phyloP scores from a whole-genome alignment of 2,888 invertebrate genomes.

The Andrena camellia region DNA sequence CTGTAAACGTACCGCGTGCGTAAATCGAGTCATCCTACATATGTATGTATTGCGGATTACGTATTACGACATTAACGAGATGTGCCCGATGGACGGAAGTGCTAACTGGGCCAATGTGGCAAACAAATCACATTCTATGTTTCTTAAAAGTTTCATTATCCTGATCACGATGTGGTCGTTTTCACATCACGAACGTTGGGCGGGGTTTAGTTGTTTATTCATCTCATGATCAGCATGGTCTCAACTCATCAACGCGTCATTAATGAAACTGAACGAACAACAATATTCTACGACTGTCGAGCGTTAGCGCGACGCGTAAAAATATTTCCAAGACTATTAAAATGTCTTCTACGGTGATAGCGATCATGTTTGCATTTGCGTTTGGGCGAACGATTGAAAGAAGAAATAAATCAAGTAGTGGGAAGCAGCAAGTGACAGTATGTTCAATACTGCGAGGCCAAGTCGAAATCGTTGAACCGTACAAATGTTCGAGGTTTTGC shows the following conservation, averaged over 20 bases:
- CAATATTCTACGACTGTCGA: conserved; percentile 55
- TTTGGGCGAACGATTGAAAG: background rate
- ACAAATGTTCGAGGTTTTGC: conserved; percentile 60
- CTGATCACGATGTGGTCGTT: background rate
- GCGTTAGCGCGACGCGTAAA: conserved; percentile 58
- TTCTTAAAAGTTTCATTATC: background rate
- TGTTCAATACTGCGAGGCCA: conserved; percentile 71
- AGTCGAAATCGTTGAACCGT: conserved; percentile 70
- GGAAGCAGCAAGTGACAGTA: background rate
- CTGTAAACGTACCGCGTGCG: too few species aligned
- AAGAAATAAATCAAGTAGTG: too few species aligned
- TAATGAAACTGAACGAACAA: conserved; percentile 63
- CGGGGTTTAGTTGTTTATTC: background rate
- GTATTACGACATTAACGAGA: too few species aligned
- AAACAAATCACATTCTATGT: too few species aligned
- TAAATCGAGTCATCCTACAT: too few species aligned
- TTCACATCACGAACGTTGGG: background rate
- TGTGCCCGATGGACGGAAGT: too few species aligned
- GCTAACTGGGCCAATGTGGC: too few species aligned
- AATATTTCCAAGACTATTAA: conserved; percentile 65
- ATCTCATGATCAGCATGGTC: background rate
- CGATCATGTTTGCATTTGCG: background rate
- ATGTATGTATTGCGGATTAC: too few species aligned
- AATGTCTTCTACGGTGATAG: conserved; percentile 22
- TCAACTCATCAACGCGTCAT: conserved; percentile 8